Evolutionary conservation across 2,797 vertebrate genomes (phyloP), one percentile per base, ranked within the genome.

Genomic region (Poecilia velifera): DNA sequence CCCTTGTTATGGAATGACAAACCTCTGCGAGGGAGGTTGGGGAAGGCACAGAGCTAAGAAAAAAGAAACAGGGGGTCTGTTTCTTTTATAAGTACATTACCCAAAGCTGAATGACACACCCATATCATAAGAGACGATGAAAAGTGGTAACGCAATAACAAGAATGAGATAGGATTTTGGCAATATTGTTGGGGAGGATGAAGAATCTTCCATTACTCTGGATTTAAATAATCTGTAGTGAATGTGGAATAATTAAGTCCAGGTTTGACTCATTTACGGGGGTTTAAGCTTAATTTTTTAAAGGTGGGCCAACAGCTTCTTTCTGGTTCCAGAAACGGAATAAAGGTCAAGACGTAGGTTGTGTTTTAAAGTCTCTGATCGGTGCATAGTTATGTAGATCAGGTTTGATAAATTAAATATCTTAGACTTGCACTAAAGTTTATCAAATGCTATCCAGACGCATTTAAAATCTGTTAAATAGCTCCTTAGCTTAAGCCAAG

Each of bases 1-100:
- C 89, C 92, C 90, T 91, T 89, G 89, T 90, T 93, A 90, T 84
- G 88, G 91, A 89, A 93, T 90, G 91, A 92, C 85, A 92, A 88
- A 88, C 86, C 85, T 86, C 74, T 76, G 80, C 22, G 9, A 74
- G 83, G 84, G 78, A 36, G 72, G 82, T 76, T 46, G 77, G 71
- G 66, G 36, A 62, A 75, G 64, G 49, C 70, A 76, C 4, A 14
- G 66, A 34, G 71, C 22, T 76, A 39, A 18, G 43, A 53, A 31
- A 71, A 14, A 46, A 20, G 28, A 51, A 39, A 10, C 28, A 9
- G 14, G 2, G 0, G 34, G 64, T 41, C 39, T 41, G 22, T 41
- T 20, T 39, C 34, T 22, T 51, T 36, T 34, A 8, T 8, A 36
- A 49, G 2, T 41, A 25, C 6, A 25, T 41, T 2, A 22, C 28